A percentile compares a stretch with the other conserved stretches of the same genome.
Evolutionary conservation across 2,113 vertebrate species (phyloP).

Genomic region (Tyrannus savana): DNA sequence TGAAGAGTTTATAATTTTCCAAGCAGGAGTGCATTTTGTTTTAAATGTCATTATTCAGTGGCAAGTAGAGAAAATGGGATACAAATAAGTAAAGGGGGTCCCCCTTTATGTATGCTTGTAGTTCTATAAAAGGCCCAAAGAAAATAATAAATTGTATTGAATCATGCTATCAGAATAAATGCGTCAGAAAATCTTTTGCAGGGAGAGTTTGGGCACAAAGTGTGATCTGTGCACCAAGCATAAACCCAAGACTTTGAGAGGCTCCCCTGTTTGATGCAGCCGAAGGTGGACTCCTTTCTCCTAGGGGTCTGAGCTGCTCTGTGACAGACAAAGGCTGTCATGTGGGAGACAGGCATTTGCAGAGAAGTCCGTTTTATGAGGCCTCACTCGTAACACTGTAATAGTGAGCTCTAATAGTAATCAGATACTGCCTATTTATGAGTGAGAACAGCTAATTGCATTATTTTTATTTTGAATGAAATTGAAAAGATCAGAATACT

Average conservation of each 20-base stretch:
- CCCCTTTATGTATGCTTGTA: not conserved
- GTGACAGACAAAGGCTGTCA: accelerated
- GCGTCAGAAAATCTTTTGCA: not conserved
- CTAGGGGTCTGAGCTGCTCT: not conserved
- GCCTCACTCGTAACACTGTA: not conserved
- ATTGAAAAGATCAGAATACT: not conserved
- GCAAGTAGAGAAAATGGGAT: not conserved
- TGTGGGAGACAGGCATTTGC: not conserved
- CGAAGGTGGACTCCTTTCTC: not conserved
- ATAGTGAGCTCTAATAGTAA: not conserved
- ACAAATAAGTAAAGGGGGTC: not conserved
- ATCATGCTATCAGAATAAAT: not conserved
- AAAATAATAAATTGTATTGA: not conserved
- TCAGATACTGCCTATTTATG: not conserved
- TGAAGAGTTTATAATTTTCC: not conserved
- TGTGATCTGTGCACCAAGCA: not conserved
- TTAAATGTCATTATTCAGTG: not conserved
- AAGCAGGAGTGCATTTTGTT: not conserved
- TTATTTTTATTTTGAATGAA: not conserved
- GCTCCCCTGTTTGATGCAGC: accelerated
- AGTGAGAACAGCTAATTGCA: not conserved
- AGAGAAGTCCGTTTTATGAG: not conserved
- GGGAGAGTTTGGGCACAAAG: not conserved
- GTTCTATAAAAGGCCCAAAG: not conserved
- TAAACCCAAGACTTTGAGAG: not conserved